Base-by-base conservation (phyloP, 2,888 invertebrate species). In the Tolmerus cingulatus region DNA sequence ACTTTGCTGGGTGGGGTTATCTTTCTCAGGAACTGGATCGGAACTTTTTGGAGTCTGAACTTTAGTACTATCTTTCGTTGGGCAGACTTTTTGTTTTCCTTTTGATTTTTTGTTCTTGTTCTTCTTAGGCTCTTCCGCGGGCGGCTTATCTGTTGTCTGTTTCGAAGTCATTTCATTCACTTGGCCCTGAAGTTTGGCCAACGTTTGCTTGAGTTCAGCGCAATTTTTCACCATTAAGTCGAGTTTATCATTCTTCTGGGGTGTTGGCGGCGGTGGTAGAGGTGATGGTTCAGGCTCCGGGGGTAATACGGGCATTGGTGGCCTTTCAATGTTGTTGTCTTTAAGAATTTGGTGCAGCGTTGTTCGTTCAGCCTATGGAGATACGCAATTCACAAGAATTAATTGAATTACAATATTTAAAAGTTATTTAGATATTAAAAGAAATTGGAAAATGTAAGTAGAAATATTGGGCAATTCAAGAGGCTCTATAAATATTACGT, bases 161-260 rank as follows among this genome's bases (percentile, higher is more conserved):
- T 86, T 86, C 27, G 34, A 27, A 4, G 86, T 43, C 16, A 86
- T 76, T 40, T 55, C 66, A 40, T 94, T 94, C 88, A 95, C 91
- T 90, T 95, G 94, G 76, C 92, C 93, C 89, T 95, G 95, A 12
- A 95, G 91, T 88, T 94, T 94, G 1, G 94, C 94, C n/a, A 95
- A 91, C 30, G 94, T 94, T 90, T 95, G 93, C 86, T 94, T 93
- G 0, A 95, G 91, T 88, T 95, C 94, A 0, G 93, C 94, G 89
- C 95, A 95, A 90, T 94, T 94, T 0, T 94, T 94, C 0, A 94
- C 93, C 95, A 95, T 95, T 5, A 94, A 93, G 88, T 95, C 95
- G 87, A 94, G 94, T 94, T 95, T 92, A 86, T 74, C 86, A 27
- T n/a, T 16, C 51, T 86, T 84, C 19, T 23, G 81, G 14, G 40